Conservation (phyloP, 1,140 invertebrate species). For the Musca domestica region DNA sequence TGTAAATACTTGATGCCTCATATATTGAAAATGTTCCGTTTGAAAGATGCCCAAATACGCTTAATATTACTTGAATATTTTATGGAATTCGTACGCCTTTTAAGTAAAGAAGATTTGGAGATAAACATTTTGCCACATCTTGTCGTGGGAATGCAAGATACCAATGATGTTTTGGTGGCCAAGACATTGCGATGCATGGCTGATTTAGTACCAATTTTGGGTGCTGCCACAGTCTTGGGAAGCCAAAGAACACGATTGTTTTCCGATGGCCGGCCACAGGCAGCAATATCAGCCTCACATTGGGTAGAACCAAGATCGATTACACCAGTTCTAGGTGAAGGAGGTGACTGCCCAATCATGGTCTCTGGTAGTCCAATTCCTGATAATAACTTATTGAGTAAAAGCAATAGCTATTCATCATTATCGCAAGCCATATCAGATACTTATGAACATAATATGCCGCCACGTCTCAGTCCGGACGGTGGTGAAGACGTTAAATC, state of each 20-base stretch:
- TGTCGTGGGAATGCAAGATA: constrained; percentile 80
- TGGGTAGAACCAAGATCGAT: constrained; percentile 49
- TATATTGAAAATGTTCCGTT: constrained; percentile 72
- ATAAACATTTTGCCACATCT: constrained; percentile 70
- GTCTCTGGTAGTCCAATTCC: constrained; percentile 45
- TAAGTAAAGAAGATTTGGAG: constrained; percentile 69
- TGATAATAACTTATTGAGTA: constrained; percentile 25
- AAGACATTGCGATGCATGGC: constrained; percentile 75
- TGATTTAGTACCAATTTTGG: constrained; percentile 78
- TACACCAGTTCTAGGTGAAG: constrained; percentile 45
- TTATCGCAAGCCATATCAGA: constrained; percentile 25
- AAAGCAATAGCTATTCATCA: constrained; percentile 28
- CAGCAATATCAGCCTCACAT: constrained; percentile 33
- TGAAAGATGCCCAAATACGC: constrained; percentile 73
- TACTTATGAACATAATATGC: constrained; percentile 54
- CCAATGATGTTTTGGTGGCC: constrained; percentile 74
- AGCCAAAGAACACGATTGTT: constrained; percentile 76
- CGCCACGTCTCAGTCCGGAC: constrained; percentile 74
- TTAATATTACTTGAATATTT: constrained; percentile 71
- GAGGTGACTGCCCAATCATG: constrained; percentile 37
- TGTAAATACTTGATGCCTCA: constrained; percentile 69
- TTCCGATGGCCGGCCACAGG: constrained; percentile 72
- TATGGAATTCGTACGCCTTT: constrained; percentile 66
- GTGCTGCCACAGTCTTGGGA: constrained; percentile 73
- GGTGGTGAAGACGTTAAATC: constrained; percentile 72